Base-by-base conservation (phyloP, 2,797 vertebrate genomes). In the Picus viridis region DNA sequence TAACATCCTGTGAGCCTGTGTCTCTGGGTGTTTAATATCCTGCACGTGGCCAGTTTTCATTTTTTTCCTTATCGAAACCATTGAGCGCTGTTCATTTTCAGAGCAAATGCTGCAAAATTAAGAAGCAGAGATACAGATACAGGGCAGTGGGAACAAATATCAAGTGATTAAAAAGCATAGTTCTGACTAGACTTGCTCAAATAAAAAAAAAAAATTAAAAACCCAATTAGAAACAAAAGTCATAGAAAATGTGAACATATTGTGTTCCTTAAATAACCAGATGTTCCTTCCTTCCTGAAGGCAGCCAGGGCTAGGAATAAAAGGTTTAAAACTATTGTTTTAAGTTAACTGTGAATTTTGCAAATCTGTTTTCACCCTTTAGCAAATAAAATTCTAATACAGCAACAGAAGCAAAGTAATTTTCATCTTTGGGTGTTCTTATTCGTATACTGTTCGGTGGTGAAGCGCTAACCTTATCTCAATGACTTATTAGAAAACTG, bases 151-250 rank as follows among this genome's bases (percentile, higher is more conserved):
- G 97, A 97, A 43, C 34, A 97, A 97, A 97, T 96, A 97, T 95
- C 94, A 98, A 98, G 97, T 96, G 95, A 98, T 98, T 97, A 97
- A 98, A 98, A 98, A 98, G 89, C 96, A 96, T 96, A 95, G 96
- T 97, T 98, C 96, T 97, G 96, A 97, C 95, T 97, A 95, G 91
- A 97, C 96, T 97, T 98, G 96, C 96, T 98, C 95, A 97, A 97
- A 97, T 97, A 88, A 96, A 97, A 97, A 97, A 97, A 98, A 98
- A 97, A 76, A 57, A 16, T 93, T 97, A 1, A 97, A 96, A 98
- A 98, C 96, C 97, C 98, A 98, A 98, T 98, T 98, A 98, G 98
- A 98, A 98, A 98, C 97, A 98, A 98, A 98, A 98, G 98, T 98
- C 98, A 98, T 98, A 98, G 98, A 98, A 98, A 98, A 98, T 98